Evolutionary conservation across 2,888 invertebrate species (phyloP).

Genomic region (Athalia rosae): DNA sequence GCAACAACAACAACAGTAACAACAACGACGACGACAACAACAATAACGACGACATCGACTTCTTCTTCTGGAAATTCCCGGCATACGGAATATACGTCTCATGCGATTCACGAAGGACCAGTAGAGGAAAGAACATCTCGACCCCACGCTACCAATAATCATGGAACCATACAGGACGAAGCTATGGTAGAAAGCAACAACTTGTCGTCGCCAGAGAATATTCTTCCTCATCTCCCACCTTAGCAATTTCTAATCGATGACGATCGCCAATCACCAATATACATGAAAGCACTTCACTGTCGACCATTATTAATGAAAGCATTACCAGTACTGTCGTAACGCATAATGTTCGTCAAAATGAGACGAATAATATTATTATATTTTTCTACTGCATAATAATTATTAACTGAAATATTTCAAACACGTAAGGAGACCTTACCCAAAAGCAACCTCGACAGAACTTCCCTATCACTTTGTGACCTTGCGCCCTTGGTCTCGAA

Average conservation of each 20-base stretch:
- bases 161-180: conserved; percentile 51
- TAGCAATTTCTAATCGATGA: conserved; percentile 58
- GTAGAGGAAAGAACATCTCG: conserved; percentile 35
- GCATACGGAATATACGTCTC: conserved; percentile 52
- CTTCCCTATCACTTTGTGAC: too few species aligned
- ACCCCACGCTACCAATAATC: conserved; percentile 45
- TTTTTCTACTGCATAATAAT: conserved; percentile 69
- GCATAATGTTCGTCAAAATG: conserved; percentile 67
- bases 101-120: conserved; percentile 52
- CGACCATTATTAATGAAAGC: conserved; percentile 16
- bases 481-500: too few species aligned
- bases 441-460: background rate
- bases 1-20: too few species aligned
- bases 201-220: conserved; percentile 67
- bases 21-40: too few species aligned
- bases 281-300: conserved; percentile 6
- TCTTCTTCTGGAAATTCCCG: conserved; percentile 42
- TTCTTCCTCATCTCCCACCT: conserved; percentile 69
- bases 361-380: conserved; percentile 61
- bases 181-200: conserved; percentile 56
- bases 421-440: too few species aligned
- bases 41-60: background rate
- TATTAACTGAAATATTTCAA: conserved; percentile 18
- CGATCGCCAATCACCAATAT: background rate
- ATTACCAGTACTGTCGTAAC: conserved; percentile 53